Conservation (phyloP, 2,113 vertebrate genomes). For the Ochotona princeps region DNA sequence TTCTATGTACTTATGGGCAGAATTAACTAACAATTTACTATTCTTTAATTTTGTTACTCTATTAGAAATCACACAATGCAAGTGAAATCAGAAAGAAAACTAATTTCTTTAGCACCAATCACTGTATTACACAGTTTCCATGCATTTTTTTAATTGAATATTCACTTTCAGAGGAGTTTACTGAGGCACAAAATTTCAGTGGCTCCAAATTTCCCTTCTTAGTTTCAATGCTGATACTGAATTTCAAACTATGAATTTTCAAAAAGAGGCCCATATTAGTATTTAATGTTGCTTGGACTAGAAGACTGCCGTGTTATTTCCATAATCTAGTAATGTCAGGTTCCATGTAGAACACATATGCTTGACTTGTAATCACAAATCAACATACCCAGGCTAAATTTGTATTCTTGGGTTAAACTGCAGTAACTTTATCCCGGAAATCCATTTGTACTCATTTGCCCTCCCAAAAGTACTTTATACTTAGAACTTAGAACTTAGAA, state of each 20-base stretch:
- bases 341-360: not conserved
- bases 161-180: not conserved
- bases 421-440: not conserved
- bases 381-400: not conserved
- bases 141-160: not conserved
- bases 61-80: not conserved
- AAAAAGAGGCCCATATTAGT: not conserved
- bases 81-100: not conserved
- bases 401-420: not conserved
- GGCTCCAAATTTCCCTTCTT: not conserved
- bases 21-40: not conserved
- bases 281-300: not conserved
- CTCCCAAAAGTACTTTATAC: not conserved
- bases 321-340: not conserved
- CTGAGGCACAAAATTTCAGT: not conserved
- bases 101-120: not conserved
- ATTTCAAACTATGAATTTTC: not conserved
- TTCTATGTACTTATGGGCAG: not conserved
- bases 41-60: not conserved
- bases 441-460: not conserved
- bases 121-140: not conserved
- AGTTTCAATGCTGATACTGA: not conserved
- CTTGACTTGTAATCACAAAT: not conserved
- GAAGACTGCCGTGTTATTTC: not conserved
- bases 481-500: no score